A percentile compares a stretch with the other conserved stretches of the same genome.
Evolutionary conservation across 2,888 invertebrate species (phyloP).

Genomic region (Philereme vetulata): DNA sequence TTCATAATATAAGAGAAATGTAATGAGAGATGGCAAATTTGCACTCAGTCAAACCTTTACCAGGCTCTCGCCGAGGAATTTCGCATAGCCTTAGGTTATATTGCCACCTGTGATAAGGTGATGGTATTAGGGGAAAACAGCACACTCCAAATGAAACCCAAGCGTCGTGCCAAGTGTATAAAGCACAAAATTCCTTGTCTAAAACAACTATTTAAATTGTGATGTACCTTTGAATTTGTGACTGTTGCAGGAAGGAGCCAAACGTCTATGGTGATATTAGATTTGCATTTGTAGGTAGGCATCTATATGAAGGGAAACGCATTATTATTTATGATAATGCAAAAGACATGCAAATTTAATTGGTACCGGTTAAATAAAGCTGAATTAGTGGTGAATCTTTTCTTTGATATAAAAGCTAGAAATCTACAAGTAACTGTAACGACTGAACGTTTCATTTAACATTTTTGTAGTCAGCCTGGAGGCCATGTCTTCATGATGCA

Average conservation of each 20-base stretch:
- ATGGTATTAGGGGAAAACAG: slow-evolving; percentile 48
- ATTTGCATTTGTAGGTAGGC: slow-evolving; percentile 39
- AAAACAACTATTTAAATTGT: slow-evolving; percentile 51
- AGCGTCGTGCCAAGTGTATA: slow-evolving; percentile 34
- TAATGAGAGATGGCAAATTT: slow-evolving; percentile 9
- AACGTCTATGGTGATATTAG: slow-evolving; percentile 48
- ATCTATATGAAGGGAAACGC: slow-evolving; percentile 18
- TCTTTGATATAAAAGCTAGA: neutral
- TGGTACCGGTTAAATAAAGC: neutral
- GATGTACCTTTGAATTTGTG: slow-evolving; percentile 53
- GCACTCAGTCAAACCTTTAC: slow-evolving; percentile 32
- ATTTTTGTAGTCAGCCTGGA: too few relatives aligned
- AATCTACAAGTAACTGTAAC: too few relatives aligned
- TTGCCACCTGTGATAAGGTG: slow-evolving; percentile 66
- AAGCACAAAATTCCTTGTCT: slow-evolving; percentile 37
- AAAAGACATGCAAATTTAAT: slow-evolving; percentile 19
- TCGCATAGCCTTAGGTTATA: slow-evolving; percentile 59
- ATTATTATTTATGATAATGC: slow-evolving; percentile 23
- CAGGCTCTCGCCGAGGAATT: slow-evolving; percentile 54
- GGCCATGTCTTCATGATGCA: too few relatives aligned
- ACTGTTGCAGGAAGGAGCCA: slow-evolving; percentile 55
- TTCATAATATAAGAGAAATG: slow-evolving; percentile 8
- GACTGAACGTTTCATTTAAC: too few relatives aligned
- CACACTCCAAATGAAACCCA: slow-evolving; percentile 37
- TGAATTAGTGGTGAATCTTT: neutral